Conservation (phyloP, 1,140 invertebrate genomes). For the Sinonovacula constricta region DNA sequence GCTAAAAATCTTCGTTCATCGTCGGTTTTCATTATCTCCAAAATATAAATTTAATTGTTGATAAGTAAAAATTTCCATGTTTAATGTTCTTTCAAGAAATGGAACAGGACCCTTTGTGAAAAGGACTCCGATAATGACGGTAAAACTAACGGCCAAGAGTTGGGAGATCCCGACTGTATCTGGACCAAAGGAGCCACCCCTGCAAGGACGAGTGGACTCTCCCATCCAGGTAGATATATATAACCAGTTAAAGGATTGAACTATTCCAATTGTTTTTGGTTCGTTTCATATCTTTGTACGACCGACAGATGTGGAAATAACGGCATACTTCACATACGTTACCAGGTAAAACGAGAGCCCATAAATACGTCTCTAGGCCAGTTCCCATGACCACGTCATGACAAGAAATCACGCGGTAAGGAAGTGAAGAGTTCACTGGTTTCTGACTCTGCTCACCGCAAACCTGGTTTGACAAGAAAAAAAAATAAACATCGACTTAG, state of each 20-base stretch:
- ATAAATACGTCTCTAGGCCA: slow-evolving; percentile 7
- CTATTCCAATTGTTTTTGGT: background rate
- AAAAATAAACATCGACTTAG: too few species aligned
- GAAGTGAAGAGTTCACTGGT: too few species aligned
- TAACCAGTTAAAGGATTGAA: too few species aligned
- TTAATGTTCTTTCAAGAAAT: slow-evolving; percentile 51
- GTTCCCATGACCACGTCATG: background rate
- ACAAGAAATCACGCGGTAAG: too few species aligned
- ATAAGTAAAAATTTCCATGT: too few species aligned
- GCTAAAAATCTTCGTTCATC: too few species aligned
- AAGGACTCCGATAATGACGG: slow-evolving; percentile 64
- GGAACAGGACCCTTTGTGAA: slow-evolving; percentile 56
- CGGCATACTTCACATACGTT: background rate
- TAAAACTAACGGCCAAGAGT: slow-evolving; percentile 62
- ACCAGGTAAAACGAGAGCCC: slow-evolving; percentile 7
- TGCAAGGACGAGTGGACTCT: slow-evolving; percentile 29
- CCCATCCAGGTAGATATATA: slow-evolving; percentile 67
- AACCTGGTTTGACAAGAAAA: too few species aligned
- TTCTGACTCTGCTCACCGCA: too few species aligned
- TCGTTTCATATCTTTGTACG: background rate
- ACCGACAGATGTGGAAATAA: background rate
- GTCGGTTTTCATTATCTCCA: too few species aligned
- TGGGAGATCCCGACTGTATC: slow-evolving; percentile 65
- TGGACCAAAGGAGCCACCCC: slow-evolving; percentile 56
- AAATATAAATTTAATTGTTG: too few species aligned